Evolutionary conservation across 1,140 invertebrate genomes (phyloP), one percentile per base, ranked within the genome.

Genomic region (Drosophila nannoptera): DNA sequence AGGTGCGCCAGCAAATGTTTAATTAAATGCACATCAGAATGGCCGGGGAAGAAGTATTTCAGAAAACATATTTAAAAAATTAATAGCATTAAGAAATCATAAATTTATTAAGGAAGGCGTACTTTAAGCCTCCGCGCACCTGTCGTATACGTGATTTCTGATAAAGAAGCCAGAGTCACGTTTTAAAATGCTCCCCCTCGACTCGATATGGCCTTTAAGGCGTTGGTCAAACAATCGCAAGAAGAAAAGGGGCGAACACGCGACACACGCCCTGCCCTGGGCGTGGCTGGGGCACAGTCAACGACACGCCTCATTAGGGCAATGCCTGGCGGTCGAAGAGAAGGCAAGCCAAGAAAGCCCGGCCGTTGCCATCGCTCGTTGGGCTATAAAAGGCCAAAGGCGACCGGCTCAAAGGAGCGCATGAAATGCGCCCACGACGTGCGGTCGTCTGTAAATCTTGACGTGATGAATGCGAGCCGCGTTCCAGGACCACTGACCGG

Each of bases 281-380:
- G 29, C 50, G 68, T 52, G 68, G 56, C 43, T 50, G 71, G 32
- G n/a, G 12, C 52, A 45, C 60, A 77, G 77, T 76, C 73, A 81
- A 73, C 75, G 77, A 60, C 77, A 76, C 58, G 73, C 64, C 77
- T 73, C 64, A 73, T 73, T 81, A 66, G 76, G 64, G 73, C 77
- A 78, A 75, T 72, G 76, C 36, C 76, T 71, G 72, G 62, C 49
- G 53, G 11, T 48, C 40, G 49, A 60, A 42, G 12, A 36, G n/a
- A 43, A 9, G 2, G 12, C 14, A 45, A 63, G 75, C 56, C 53
- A 63, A 75, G 56, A 53, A 40, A 42, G 42, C 16, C 63, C 66
- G 54, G 33, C 54, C 43, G 48, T 35, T 42, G 42, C 49, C 69
- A 60, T 56, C 69, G 4, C 12, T 56, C 64, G 2, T 43, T 7